Base-by-base conservation (phyloP, 2,888 invertebrate species). In the Salpingus planirostris region DNA sequence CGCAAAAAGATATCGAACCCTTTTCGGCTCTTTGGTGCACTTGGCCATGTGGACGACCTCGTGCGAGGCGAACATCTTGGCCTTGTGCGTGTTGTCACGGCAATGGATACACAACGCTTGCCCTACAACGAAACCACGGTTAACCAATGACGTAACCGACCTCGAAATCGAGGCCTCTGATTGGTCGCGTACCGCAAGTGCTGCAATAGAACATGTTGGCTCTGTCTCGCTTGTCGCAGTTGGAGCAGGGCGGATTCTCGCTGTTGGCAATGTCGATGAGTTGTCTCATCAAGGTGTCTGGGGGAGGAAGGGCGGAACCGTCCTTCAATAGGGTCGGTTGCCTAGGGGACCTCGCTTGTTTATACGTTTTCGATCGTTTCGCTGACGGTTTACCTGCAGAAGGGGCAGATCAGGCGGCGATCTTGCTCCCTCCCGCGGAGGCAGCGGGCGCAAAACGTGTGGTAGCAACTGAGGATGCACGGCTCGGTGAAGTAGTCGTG, bases 201-300 rank as follows among this genome's bases (percentile, higher is more conserved):
- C 78, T 80, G 67, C 84, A 84, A 67, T 80, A 82, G 61, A 70
- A 82, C 83, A 84, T 83, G 34, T 78, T 78, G 36, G 70, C 63
- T 40, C 74, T 69, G 54, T 76, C 75, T 12, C 75, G 63, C 50
- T 81, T 80, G 64, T 84, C 83, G 63, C 84, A 84, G 62, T 84
- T 84, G 40, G 82, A 80, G 64, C 84, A 84, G 3, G 76, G 73
- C 29, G 82, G 80, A 56, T 78, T 76, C 50, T 78, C 76, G 40
- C 79, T 77, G 50, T 78, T 76, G 1, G 80, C 76, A 31, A 78
- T 68, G 45, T 81, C 80, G 18, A 84, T 74, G 36, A 84, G 65
- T 56, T 80, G 82, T 18, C 75, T 67, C 63, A 83, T 74, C 41
- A 84, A 62, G 25, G 69, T 68, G 62, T 84, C 84, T 15, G 72